Percentiles rank a stretch among this genome's conserved stretches.
Evolutionary conservation across 2,113 vertebrate species (phyloP).

Genomic region (Triplophysa tibetana): DNA sequence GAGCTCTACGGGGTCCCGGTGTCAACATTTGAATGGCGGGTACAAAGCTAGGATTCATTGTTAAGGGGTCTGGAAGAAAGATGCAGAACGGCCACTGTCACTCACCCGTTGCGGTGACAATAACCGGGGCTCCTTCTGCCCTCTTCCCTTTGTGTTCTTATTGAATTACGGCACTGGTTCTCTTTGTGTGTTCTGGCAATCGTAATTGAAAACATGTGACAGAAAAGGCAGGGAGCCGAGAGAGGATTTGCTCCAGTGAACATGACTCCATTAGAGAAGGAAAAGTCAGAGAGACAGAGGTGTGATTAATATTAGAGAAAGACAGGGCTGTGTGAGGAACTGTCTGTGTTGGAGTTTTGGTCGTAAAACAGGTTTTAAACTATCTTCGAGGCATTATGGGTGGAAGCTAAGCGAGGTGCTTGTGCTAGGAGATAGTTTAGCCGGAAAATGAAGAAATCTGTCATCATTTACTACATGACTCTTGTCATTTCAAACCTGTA

Average conservation of each 20-base stretch:
- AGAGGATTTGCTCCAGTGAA: slow-evolving; percentile 56
- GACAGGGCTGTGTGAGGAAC: slow-evolving; percentile 44
- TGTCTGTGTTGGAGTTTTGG: neutral
- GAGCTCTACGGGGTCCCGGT: slow-evolving; percentile 40
- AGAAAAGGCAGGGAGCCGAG: slow-evolving; percentile 26
- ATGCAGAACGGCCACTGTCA: slow-evolving; percentile 64
- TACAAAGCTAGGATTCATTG: slow-evolving; percentile 68
- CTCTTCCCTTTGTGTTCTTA: slow-evolving; percentile 62
- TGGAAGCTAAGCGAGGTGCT: neutral
- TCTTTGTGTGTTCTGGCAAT: slow-evolving; percentile 46
- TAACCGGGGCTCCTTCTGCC: slow-evolving; percentile 39
- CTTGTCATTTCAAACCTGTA: no score
- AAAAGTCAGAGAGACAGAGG: slow-evolving; percentile 48
- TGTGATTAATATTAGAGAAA: slow-evolving; percentile 59
- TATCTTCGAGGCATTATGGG: neutral
- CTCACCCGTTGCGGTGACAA: slow-evolving; percentile 68
- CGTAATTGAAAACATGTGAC: slow-evolving; percentile 70
- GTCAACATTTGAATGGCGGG: slow-evolving; percentile 69
- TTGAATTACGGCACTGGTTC: slow-evolving; percentile 68
- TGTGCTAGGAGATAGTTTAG: neutral
- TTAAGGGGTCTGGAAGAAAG: slow-evolving; percentile 46
- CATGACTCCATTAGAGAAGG: slow-evolving; percentile 55
- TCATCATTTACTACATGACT: no score
- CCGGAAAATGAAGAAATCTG: no score
- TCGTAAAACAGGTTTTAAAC: slow-evolving; percentile 2